Base-by-base conservation (phyloP, 2,113 vertebrate genomes). In the Haliaeetus leucogaster region DNA sequence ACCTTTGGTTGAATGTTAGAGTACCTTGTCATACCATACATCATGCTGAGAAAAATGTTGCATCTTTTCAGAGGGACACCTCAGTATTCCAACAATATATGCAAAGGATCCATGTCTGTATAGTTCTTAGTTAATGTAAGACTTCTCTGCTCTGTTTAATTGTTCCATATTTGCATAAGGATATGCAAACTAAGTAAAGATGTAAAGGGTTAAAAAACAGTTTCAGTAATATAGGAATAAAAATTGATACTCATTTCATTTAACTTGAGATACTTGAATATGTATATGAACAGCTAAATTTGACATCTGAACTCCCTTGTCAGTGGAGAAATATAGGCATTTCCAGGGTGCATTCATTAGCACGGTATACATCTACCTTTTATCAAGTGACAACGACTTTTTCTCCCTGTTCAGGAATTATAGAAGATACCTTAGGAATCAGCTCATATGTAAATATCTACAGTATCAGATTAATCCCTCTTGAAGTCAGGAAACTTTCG, bases 381-480 rank as follows among this genome's bases (percentile, higher is more conserved):
- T 55, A 30, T 81, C 2, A 42, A 45, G 26, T 17, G 10, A 72
- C 58, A 47, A 42, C 34, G 7, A 27, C 10, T 17, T 70, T 65
- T 56, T 9, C 2, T 1, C 2, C 8, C 34, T 47, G 2, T 3
- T 2, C 9, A 50, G 18, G 19, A 36, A 68, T 38, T 30, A 30
- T 4, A 63, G 26, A 43, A 40, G 3, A 45, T 34, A 30, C 9
- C 9, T 7, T n/a, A n/a, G 12, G 43, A 58, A 70, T 83, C 43
- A 74, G 16, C 17, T 62, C 8, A 42, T 45, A 32, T 22, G 10
- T 47, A 47, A 62, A 58, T 58, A 68, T 42, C 16, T 79, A 15
- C 14, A 30, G 8, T 25, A 70, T 67, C 21, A 78, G 25, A 56
- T n/a, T 1, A 83, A 80, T 86, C 8, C 5, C 14, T 53, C 36